Percentiles rank a stretch among this genome's conserved stretches.
phyloP scores from a whole-genome alignment of 2,797 vertebrate species.

The Tapera naevia region DNA sequence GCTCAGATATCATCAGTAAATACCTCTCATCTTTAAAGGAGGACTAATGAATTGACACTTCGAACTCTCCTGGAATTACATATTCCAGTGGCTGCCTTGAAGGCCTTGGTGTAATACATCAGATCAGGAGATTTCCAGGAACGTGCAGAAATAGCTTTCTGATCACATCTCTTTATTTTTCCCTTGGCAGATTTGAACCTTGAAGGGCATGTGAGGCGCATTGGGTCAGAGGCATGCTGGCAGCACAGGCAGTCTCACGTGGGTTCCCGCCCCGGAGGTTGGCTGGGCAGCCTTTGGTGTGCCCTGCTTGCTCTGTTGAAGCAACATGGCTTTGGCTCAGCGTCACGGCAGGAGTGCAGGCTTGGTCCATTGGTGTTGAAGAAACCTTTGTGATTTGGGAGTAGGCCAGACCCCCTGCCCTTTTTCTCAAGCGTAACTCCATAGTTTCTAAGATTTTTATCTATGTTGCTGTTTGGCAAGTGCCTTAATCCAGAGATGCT shows the following conservation, averaged over 20 bases:
- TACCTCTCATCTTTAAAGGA: not conserved
- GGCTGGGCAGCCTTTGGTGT: not conserved
- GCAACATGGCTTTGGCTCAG: not conserved
- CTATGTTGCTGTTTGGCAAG: not conserved
- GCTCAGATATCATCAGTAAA: not conserved
- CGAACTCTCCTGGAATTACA: not conserved
- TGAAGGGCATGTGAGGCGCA: not conserved
- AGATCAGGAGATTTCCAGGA: not conserved
- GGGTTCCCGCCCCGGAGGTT: not conserved
- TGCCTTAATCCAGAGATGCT: not conserved
- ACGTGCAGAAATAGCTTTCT: not conserved
- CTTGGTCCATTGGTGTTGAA: not conserved
- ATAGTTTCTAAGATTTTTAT: not conserved
- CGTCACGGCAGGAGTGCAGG: accelerated
- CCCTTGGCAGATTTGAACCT: not conserved
- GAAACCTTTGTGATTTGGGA: not conserved
- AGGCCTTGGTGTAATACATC: accelerated
- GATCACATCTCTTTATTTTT: not conserved
- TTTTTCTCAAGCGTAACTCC: not conserved
- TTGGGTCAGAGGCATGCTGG: not conserved
- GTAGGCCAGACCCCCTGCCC: not conserved
- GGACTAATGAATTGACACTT: not conserved
- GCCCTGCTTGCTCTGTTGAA: not conserved
- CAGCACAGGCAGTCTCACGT: not conserved
- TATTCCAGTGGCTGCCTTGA: not conserved